Conservation (phyloP, 2,113 vertebrate genomes). For the Plectropomus leopardus region DNA sequence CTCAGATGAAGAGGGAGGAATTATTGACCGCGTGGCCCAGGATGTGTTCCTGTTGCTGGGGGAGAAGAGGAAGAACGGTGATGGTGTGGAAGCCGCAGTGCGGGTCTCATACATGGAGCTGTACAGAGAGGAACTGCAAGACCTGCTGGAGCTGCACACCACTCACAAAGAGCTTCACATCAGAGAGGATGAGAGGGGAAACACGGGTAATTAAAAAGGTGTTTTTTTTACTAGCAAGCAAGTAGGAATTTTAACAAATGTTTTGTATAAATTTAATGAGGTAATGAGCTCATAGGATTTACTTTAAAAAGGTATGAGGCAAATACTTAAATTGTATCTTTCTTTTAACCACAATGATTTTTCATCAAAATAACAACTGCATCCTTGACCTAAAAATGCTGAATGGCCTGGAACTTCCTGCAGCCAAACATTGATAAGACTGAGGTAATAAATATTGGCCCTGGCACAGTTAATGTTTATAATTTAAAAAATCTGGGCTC, state of each 20-base stretch:
- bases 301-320: too few relatives aligned
- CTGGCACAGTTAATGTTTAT: not conserved
- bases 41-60: conserved; percentile 90
- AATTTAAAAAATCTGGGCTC: not conserved
- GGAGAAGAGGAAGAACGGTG: conserved; percentile 74
- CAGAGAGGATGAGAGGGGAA: conserved; percentile 92
- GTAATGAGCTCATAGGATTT: not conserved
- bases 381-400: not conserved
- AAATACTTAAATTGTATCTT: not conserved
- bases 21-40: conserved; percentile 90
- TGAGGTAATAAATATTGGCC: not conserved
- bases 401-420: not conserved
- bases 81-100: conserved; percentile 78
- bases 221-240: not conserved
- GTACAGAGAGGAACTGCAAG: conserved; percentile 92
- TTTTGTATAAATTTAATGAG: not conserved
- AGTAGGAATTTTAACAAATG: too few relatives aligned
- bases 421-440: too few relatives aligned
- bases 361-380: not conserved
- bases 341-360: not conserved
- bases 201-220: conserved; percentile 88
- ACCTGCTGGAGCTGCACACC: conserved; percentile 90
- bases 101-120: conserved; percentile 93
- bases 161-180: conserved; percentile 89
- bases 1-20: conserved; percentile 88